Evolutionary conservation across 2,888 invertebrate genomes (phyloP).

Genomic region (Microplitis deprimator): DNA sequence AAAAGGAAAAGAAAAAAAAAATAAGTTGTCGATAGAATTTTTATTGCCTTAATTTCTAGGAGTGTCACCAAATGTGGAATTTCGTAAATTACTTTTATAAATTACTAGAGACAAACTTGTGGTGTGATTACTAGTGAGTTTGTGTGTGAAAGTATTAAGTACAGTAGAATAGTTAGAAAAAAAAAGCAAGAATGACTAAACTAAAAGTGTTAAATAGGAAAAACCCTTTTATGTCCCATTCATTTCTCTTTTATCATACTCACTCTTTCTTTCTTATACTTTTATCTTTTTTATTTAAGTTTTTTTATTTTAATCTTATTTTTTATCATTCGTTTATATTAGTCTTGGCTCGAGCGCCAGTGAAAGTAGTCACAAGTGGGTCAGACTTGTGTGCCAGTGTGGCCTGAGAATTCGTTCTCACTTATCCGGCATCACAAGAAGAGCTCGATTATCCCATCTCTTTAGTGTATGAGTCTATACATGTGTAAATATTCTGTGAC

Average conservation of each 20-base stretch:
- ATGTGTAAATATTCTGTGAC: conserved; percentile 20
- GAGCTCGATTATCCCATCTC: conserved; percentile 38
- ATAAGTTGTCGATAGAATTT: conserved; percentile 17
- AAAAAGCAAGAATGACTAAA: neutral
- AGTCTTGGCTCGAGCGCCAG: conserved; percentile 46
- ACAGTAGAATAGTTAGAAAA: neutral
- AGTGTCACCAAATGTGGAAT: conserved; percentile 30
- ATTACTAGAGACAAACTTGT: conserved; percentile 1
- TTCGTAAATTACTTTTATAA: conserved; percentile 22
- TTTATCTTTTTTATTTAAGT: conserved; percentile 30
- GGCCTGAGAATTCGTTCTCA: conserved; percentile 44
- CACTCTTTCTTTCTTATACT: conserved; percentile 24
- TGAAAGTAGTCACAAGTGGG: conserved; percentile 57
- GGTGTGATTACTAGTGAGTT: conserved; percentile 13
- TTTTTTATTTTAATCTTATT: conserved; percentile 26
- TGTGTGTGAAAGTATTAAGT: conserved; percentile 28
- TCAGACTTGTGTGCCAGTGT: conserved; percentile 50
- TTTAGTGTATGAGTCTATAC: neutral
- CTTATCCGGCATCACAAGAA: conserved; percentile 27
- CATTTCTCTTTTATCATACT: conserved; percentile 27
- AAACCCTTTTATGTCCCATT: conserved; percentile 39
- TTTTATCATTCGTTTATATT: conserved; percentile 33
- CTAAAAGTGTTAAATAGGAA: conserved; percentile 31
- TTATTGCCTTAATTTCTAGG: conserved; percentile 19
- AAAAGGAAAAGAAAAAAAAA: conserved; percentile 39